Evolutionary conservation across 2,888 invertebrate species (phyloP).

Genomic region (Dicranocentrus wangi): DNA sequence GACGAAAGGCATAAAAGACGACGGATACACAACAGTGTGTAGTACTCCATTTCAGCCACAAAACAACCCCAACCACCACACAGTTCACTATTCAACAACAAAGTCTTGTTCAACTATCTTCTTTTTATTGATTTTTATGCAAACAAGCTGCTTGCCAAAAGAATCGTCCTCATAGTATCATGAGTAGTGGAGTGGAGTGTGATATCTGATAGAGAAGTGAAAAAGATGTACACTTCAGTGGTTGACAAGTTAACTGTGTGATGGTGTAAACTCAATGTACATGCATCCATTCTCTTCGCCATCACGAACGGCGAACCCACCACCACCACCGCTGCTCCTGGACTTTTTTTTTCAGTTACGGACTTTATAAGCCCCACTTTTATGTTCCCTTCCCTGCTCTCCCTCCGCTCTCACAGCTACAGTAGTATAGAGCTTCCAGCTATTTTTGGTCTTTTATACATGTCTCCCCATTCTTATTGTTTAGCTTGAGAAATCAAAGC

Average conservation of each 20-base stretch:
- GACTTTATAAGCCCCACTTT: too few relatives aligned
- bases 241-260: conserved; percentile 63
- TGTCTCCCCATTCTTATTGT: too few relatives aligned
- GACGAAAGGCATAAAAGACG: conserved; percentile 3
- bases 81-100: conserved; percentile 64
- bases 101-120: conserved; percentile 65
- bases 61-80: conserved; percentile 66
- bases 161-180: conserved; percentile 65
- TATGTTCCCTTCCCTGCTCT: too few relatives aligned
- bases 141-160: conserved; percentile 73
- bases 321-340: too few relatives aligned
- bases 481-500: too few relatives aligned
- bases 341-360: too few relatives aligned
- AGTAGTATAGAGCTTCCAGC: too few relatives aligned
- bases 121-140: conserved; percentile 73
- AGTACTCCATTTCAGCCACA: conserved; percentile 48
- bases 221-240: conserved; percentile 48
- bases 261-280: conserved; percentile 18
- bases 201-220: conserved; percentile 61
- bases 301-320: too few relatives aligned
- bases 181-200: conserved; percentile 52
- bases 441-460: too few relatives aligned
- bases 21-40: conserved; percentile 11
- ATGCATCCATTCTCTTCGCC: too few relatives aligned
- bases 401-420: too few relatives aligned